These are phyloP conservation scores for Sturnira hondurensis DNA, from an alignment of 2,113 vertebrate genomes.

Conservation along the genomic window DNA sequence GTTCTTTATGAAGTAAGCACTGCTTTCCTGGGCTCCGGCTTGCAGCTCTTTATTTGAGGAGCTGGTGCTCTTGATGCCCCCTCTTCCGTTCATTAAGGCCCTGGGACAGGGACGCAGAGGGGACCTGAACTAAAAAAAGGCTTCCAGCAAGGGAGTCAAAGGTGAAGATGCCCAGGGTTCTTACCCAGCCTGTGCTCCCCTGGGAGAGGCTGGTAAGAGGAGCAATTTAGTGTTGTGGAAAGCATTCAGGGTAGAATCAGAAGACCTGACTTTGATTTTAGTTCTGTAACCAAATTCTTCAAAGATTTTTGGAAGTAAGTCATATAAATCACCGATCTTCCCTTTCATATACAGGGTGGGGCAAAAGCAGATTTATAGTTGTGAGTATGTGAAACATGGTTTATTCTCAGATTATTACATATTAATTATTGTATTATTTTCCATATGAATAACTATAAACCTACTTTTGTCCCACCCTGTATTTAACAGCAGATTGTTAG, in stretches of 20 bases:
- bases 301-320: background rate
- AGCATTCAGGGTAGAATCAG: background rate
- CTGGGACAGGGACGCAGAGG: background rate
- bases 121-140: background rate
- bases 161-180: background rate
- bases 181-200: background rate
- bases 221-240: background rate
- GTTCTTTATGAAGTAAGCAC: background rate
- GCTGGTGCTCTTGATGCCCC: background rate
- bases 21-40: background rate
- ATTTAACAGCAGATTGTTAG: slow-evolving; percentile 24
- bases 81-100: background rate
- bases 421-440: background rate
- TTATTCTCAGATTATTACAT: background rate
- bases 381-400: background rate
- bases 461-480: background rate
- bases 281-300: background rate
- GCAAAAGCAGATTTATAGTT: background rate
- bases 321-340: slow-evolving; percentile 6
- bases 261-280: slow-evolving; percentile 6
- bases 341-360: background rate
- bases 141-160: background rate
- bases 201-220: background rate
- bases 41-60: background rate
- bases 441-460: background rate